A percentile compares a stretch with the other conserved stretches of the same genome.
Evolutionary conservation across 30 jellyfish, hydroid and myxozoan species (phyloP).

Genomic region (Nemopilema nomurai): DNA sequence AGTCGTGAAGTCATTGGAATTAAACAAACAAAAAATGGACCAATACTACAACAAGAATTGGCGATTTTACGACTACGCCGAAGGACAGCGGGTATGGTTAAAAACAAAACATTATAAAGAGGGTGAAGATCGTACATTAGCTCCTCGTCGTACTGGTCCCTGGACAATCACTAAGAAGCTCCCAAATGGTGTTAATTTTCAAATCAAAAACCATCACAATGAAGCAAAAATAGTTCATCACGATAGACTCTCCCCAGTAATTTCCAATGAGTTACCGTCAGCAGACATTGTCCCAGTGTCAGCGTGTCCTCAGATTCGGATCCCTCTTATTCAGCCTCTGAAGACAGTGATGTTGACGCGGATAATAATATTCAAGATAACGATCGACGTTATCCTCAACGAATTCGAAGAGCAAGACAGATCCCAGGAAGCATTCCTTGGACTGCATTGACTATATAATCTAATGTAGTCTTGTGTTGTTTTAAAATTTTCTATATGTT

Average conservation of each 20-base stretch:
- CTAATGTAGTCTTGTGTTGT: too few species aligned
- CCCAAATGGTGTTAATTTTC: constrained; percentile 62
- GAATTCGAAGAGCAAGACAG: background rate
- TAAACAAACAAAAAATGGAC: background rate
- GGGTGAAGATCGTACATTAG: constrained; percentile 41
- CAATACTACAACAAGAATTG: background rate
- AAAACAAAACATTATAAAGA: constrained; percentile 13
- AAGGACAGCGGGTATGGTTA: background rate
- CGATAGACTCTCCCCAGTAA: constrained; percentile 34
- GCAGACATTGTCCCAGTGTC: background rate
- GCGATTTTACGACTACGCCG: background rate
- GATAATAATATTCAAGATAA: background rate
- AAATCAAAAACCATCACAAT: constrained; percentile 38
- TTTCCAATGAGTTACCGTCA: constrained; percentile 1
- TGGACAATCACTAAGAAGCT: constrained; percentile 43
- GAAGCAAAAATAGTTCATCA: constrained; percentile 50
- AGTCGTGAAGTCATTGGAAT: background rate
- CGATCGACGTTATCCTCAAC: background rate
- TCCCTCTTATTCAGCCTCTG: background rate
- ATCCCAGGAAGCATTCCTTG: background rate
- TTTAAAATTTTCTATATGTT: too few species aligned
- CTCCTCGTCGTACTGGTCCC: constrained; percentile 55
- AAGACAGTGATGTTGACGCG: background rate
- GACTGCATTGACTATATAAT: background rate
- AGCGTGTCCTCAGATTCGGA: background rate